A percentile compares a stretch with the other conserved stretches of the same genome.
phyloP scores from a whole-genome alignment of 2,888 invertebrate genomes.

The Sepioteuthis lessoniana region DNA sequence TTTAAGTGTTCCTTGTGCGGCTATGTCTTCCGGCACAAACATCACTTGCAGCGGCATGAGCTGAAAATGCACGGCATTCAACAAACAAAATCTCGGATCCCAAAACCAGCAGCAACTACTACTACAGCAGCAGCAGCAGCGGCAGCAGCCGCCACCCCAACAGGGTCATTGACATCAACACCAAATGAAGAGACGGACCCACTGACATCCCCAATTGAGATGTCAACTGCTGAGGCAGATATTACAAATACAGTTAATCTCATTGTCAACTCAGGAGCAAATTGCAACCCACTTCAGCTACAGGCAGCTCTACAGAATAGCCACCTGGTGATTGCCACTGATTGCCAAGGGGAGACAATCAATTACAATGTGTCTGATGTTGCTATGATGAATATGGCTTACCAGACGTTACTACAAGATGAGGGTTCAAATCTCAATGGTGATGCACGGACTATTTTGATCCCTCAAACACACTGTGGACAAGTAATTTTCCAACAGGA shows the following conservation, averaged over 20 bases:
- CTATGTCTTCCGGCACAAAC: slow-evolving; percentile 71
- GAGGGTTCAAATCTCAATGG: slow-evolving; percentile 50
- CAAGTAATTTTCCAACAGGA: slow-evolving; percentile 55
- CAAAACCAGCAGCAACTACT: slow-evolving; percentile 37
- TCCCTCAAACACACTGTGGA: slow-evolving; percentile 54
- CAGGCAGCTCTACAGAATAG: slow-evolving; percentile 60
- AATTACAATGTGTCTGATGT: slow-evolving; percentile 67
- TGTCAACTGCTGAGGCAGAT: slow-evolving; percentile 35
- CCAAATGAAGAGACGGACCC: slow-evolving; percentile 46
- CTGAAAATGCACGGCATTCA: slow-evolving; percentile 64
- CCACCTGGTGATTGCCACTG: slow-evolving; percentile 64
- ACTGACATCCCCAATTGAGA: neutral
- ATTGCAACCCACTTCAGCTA: slow-evolving; percentile 55
- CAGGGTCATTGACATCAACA: neutral
- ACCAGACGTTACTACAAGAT: slow-evolving; percentile 59
- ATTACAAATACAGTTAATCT: slow-evolving; percentile 56
- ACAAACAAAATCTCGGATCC: slow-evolving; percentile 48
- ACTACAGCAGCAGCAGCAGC: neutral
- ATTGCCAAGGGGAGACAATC: slow-evolving; percentile 60
- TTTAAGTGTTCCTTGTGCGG: slow-evolving; percentile 68
- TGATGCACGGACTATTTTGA: slow-evolving; percentile 55
- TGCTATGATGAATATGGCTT: slow-evolving; percentile 59
- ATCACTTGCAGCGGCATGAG: slow-evolving; percentile 71
- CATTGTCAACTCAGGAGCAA: slow-evolving; percentile 56
- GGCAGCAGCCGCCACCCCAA: neutral